phyloP scores from a whole-genome alignment of 1,140 invertebrate genomes.

The Chrysomallon squamiferum region DNA sequence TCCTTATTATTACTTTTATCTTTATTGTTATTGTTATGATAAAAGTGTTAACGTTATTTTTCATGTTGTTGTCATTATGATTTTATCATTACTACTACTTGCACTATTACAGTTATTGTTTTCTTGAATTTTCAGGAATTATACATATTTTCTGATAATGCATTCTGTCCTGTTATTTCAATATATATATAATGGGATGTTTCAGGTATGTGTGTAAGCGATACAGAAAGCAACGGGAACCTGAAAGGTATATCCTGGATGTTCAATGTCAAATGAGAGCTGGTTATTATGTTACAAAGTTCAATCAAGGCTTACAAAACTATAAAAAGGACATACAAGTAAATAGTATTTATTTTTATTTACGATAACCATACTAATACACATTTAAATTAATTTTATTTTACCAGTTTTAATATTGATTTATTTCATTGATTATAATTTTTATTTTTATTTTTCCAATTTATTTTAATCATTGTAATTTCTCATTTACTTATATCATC shows the following conservation, averaged over 20 bases:
- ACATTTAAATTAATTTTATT: neutral
- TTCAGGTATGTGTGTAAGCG: constrained; percentile 30
- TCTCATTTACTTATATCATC: neutral
- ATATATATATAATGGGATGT: no score
- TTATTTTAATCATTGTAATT: neutral
- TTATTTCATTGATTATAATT: neutral
- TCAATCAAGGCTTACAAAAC: constrained; percentile 23
- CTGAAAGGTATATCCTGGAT: constrained; percentile 22
- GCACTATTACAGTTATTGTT: neutral
- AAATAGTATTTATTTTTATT: neutral
- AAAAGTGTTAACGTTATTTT: neutral
- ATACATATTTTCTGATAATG: no score
- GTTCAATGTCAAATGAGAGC: constrained; percentile 32
- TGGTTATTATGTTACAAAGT: constrained; percentile 24
- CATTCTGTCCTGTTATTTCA: no score
- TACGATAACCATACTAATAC: neutral
- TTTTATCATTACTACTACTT: neutral
- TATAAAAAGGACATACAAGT: constrained; percentile 13
- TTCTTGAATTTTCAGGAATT: no score
- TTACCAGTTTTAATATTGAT: neutral
- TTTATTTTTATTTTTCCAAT: neutral
- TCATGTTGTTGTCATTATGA: neutral
- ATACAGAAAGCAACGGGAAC: constrained; percentile 15
- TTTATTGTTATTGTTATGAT: neutral
- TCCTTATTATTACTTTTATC: no score